Evolutionary conservation across 2,113 vertebrate genomes (phyloP), one percentile per base, ranked within the genome.

Genomic region (Argyrosomus japonicus): DNA sequence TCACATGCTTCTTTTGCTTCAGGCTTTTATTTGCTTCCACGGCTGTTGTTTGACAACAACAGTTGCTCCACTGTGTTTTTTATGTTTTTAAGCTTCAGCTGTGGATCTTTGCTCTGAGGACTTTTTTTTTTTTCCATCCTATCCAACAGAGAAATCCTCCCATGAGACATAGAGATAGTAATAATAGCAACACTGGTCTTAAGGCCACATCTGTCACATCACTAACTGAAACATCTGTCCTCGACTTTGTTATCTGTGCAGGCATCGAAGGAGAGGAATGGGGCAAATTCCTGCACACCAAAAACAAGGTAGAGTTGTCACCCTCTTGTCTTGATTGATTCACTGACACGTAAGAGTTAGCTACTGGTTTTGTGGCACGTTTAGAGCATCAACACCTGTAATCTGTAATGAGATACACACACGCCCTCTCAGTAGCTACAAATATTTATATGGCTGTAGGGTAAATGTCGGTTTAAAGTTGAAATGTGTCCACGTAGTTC

Each of bases 201-300:
- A 70, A 81, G 64, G 73, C 63, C 45, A 79, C 79, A 80, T 82
- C 74, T 87, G 65, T 79, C 53, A 54, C 15, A 48, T 43, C 43
- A 64, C 54, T 68, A 78, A 81, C 50, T 75, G 11, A 69, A 79
- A 81, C 77, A 72, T 82, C 77, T 87, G 69, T 75, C 19, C 25
- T 69, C 4, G 2, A 74, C 75, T 74, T n/a, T 72, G 64, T 94
- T 40, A 84, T 89, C 72, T 48, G 43, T 69, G 29, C 92, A 99
- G 98, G 97, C 77, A 95, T 97, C 51, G 97, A 99, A 78, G 96
- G 96, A 80, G 97, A 98, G 84, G 98, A 99, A 90, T 99, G 98
- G 98, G 98, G 98, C 67, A 99, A 99, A 95, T 99, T 99, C 89
- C 95, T 99, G 79, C 98, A 99, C 95, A 99, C 98, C 78, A 99